Conservation (phyloP, 2,113 vertebrate species). For the Tragelaphus strepsiceros region DNA sequence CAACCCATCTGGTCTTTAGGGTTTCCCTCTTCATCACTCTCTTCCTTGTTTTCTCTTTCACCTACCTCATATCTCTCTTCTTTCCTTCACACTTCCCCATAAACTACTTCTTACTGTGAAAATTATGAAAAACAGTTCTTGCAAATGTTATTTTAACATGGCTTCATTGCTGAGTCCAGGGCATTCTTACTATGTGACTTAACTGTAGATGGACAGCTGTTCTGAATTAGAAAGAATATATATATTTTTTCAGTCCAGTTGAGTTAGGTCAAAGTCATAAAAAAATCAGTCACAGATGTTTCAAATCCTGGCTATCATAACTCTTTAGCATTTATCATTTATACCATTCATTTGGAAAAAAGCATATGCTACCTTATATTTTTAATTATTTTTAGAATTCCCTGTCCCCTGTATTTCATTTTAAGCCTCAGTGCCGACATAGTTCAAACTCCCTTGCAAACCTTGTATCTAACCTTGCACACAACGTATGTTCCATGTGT, state of each 20-base stretch:
- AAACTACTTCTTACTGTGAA: neutral
- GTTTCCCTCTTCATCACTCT: neutral
- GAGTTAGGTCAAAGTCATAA: neutral
- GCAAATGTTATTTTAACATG: neutral
- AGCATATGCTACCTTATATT: constrained; percentile 16
- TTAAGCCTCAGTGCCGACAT: neutral
- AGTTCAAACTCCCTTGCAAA: neutral
- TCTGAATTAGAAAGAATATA: constrained; percentile 21
- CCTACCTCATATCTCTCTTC: neutral
- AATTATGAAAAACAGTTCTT: neutral
- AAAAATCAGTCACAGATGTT: constrained; percentile 51
- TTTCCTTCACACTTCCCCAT: neutral
- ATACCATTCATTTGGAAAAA: constrained; percentile 15
- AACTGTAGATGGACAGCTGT: constrained; percentile 8
- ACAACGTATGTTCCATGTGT: neutral
- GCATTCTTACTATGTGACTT: neutral
- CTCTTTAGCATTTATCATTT: constrained; percentile 36
- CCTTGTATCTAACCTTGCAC: neutral
- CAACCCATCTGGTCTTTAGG: neutral
- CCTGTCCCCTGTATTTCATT: constrained; percentile 11
- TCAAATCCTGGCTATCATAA: constrained; percentile 26
- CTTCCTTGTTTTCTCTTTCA: neutral
- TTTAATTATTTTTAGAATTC: constrained; percentile 25
- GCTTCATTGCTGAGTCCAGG: neutral
- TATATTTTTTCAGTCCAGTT: constrained; percentile 20